Evolutionary conservation across 2,888 invertebrate genomes (phyloP).

Genomic region (Silvanus unidentatus): DNA sequence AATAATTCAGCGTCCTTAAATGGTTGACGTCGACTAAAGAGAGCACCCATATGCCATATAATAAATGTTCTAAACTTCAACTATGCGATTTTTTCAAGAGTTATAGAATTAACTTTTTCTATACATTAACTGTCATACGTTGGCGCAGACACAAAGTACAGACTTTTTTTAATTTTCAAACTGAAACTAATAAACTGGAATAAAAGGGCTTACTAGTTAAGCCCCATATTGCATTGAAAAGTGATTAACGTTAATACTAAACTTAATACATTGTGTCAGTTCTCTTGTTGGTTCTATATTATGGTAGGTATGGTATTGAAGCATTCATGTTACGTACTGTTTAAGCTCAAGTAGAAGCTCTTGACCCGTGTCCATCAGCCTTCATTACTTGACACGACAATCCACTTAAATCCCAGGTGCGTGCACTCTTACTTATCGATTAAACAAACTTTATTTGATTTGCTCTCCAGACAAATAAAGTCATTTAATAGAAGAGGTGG

Average conservation of each 20-base stretch:
- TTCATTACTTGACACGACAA: constrained; percentile 38
- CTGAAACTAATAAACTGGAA: too few species aligned
- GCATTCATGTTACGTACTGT: constrained; percentile 7
- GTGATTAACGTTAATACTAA: background rate
- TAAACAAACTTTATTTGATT: constrained; percentile 37
- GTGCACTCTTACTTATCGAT: constrained; percentile 30
- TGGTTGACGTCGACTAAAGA: too few species aligned
- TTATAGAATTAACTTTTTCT: too few species aligned
- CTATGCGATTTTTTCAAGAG: too few species aligned
- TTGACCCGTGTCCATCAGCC: constrained; percentile 36
- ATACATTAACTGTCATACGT: too few species aligned
- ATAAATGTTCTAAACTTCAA: too few species aligned
- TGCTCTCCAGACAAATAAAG: constrained; percentile 9
- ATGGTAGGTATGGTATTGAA: background rate
- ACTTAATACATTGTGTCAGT: background rate
- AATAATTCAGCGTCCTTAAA: too few species aligned
- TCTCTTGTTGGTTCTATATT: background rate
- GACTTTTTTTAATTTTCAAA: too few species aligned
- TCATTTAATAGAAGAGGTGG: background rate
- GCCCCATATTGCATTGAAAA: too few species aligned
- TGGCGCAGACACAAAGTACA: too few species aligned
- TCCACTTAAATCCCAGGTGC: constrained; percentile 38
- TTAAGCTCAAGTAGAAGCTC: constrained; percentile 19
- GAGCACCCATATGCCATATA: too few species aligned
- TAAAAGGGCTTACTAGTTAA: too few species aligned